These are phyloP conservation scores for Meta bourneti DNA, from an alignment of 2,888 invertebrate genomes.

Conservation along the genomic window DNA sequence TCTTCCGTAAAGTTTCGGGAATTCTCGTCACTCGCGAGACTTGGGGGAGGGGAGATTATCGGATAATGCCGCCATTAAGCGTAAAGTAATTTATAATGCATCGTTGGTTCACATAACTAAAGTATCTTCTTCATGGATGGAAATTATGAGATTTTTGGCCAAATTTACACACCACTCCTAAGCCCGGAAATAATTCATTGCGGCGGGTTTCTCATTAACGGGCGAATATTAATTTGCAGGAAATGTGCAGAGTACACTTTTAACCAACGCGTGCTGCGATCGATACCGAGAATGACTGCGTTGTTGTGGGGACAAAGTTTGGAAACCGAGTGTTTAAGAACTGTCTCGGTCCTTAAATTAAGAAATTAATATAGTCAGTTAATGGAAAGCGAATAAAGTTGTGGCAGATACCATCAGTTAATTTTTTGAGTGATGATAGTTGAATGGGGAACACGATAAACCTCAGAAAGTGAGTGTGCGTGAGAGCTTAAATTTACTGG, in stretches of 20 bases:
- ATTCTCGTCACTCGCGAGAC: not conserved
- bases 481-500: no score
- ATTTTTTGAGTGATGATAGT: no score
- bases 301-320: not conserved
- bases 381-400: no score
- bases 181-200: slow-evolving; percentile 27
- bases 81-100: slow-evolving; percentile 62
- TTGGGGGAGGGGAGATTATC: slow-evolving; percentile 24
- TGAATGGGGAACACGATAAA: no score
- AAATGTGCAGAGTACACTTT: slow-evolving; percentile 15
- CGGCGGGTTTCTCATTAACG: slow-evolving; percentile 29
- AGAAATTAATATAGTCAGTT: not conserved
- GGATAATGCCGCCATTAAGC: slow-evolving; percentile 57
- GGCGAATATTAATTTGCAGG: slow-evolving; percentile 28
- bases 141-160: slow-evolving; percentile 50
- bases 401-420: no score
- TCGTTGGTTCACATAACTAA: slow-evolving; percentile 39
- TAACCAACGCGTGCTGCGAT: slow-evolving; percentile 6
- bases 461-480: no score
- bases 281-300: not conserved
- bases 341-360: not conserved
- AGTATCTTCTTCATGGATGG: slow-evolving; percentile 40
- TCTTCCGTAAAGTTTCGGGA: slow-evolving; percentile 39
- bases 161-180: slow-evolving; percentile 43
- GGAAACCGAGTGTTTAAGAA: not conserved